Percentiles rank a stretch among this genome's conserved stretches.
phyloP scores from a whole-genome alignment of 2,797 vertebrate species.

The Toxotes lorentzi region DNA sequence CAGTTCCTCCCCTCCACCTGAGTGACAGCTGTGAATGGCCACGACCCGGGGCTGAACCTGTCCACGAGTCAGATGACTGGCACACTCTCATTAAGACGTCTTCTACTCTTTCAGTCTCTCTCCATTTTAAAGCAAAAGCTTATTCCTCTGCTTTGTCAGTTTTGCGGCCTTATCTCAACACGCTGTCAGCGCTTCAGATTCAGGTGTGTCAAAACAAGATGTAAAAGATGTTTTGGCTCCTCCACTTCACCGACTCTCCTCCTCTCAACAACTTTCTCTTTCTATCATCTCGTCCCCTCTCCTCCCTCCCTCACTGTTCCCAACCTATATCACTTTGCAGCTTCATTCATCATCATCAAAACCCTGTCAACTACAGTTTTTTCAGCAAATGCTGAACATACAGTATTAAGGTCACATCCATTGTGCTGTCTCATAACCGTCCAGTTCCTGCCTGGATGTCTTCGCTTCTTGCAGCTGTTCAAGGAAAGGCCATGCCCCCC shows the following conservation, averaged over 20 bases:
- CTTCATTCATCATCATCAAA: constrained; percentile 32
- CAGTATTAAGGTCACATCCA: constrained; percentile 32
- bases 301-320: background rate
- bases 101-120: constrained; percentile 37
- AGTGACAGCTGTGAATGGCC: constrained; percentile 18
- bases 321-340: constrained; percentile 24
- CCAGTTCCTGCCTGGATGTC: constrained; percentile 49
- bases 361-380: background rate
- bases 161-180: constrained; percentile 32
- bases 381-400: constrained; percentile 19
- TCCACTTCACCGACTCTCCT: background rate
- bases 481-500: constrained; percentile 25
- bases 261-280: constrained; percentile 10
- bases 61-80: constrained; percentile 10
- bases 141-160: constrained; percentile 22
- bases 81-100: constrained; percentile 40
- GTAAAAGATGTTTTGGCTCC: constrained; percentile 9
- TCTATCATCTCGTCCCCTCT: constrained; percentile 12
- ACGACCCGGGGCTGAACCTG: constrained; percentile 51
- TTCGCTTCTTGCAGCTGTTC: constrained; percentile 53
- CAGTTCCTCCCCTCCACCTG: constrained; percentile 17
- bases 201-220: constrained; percentile 59
- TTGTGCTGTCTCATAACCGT: constrained; percentile 38
- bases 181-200: constrained; percentile 47
- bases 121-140: constrained; percentile 15